These are phyloP conservation scores for Casuarius casuarius DNA, from an alignment of 2,113 vertebrate species.

Conservation along the genomic window DNA sequence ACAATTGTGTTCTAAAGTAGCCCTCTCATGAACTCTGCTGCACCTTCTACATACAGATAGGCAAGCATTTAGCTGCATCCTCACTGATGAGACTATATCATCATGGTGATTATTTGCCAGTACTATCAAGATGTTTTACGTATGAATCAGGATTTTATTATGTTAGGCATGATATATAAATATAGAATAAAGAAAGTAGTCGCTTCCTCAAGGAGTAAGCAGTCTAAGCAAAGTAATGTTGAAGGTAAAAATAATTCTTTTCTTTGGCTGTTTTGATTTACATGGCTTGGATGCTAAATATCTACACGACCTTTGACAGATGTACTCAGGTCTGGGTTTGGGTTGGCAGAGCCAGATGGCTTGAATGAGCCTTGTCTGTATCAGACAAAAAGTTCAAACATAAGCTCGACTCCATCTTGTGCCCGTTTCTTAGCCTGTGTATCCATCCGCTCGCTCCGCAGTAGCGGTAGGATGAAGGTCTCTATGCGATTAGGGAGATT, in stretches of 20 bases:
- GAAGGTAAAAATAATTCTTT: background rate
- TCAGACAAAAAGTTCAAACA: background rate
- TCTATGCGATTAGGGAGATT: fast-evolving
- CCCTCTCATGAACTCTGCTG: background rate
- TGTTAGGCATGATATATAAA: background rate
- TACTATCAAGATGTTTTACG: background rate
- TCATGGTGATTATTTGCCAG: background rate
- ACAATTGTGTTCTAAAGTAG: background rate
- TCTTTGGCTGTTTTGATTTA: background rate
- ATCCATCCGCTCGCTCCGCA: background rate
- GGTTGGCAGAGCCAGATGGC: background rate
- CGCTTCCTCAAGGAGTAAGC: background rate
- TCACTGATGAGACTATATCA: background rate
- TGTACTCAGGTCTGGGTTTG: background rate
- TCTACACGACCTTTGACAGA: background rate
- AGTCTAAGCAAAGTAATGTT: background rate
- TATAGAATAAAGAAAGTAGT: background rate
- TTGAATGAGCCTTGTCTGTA: background rate
- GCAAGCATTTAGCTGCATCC: background rate
- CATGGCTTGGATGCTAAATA: background rate
- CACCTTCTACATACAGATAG: background rate
- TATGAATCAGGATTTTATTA: background rate
- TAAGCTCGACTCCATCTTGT: background rate
- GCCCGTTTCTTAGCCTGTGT: background rate
- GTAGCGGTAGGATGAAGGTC: background rate